Base-by-base conservation (phyloP, 1,140 invertebrate species). In the Ceratosolen fusciceps region DNA sequence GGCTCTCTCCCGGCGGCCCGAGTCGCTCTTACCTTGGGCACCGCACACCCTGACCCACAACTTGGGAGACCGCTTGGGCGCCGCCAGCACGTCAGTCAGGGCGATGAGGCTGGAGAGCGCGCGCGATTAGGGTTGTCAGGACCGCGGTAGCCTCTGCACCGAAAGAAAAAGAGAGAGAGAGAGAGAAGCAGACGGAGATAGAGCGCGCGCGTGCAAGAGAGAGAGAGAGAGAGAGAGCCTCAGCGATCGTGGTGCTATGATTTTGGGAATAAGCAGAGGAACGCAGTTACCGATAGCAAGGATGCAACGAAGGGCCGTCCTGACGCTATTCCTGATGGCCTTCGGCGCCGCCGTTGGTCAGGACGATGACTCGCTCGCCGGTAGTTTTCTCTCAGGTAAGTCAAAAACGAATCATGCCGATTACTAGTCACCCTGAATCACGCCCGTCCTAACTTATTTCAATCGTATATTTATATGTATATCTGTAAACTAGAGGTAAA, bases 381-480 rank as follows among this genome's bases (percentile, higher is more conserved):
- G 94, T 82, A 95, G 94, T 83, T 95, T 96, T 85, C 90, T 96
- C 24, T 95, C 94, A 90, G 94, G 94, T 95, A 90, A 88, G 78
- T 16, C 24, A 9, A 31, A 24, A 5, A 43, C 39, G 39, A 43
- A 12, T 43, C 39, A 7, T n/a, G n/a, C n/a, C n/a, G n/a, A n/a
- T n/a, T n/a, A n/a, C n/a, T n/a, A n/a, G n/a, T n/a, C n/a, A n/a
- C n/a, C n/a, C n/a, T n/a, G n/a, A n/a, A n/a, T n/a, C n/a, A n/a
- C n/a, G n/a, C n/a, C n/a, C n/a, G n/a, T n/a, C n/a, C n/a, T n/a
- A n/a, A n/a, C n/a, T n/a, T n/a, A n/a, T n/a, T n/a, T n/a, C n/a
- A n/a, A n/a, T n/a, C n/a, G n/a, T n/a, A n/a, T n/a, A n/a, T n/a
- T n/a, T n/a, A n/a, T n/a, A n/a, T n/a, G n/a, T n/a, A n/a, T n/a